Evolutionary conservation across 2,113 vertebrate genomes (phyloP).

Genomic region (Nerophis lumbriciformis): DNA sequence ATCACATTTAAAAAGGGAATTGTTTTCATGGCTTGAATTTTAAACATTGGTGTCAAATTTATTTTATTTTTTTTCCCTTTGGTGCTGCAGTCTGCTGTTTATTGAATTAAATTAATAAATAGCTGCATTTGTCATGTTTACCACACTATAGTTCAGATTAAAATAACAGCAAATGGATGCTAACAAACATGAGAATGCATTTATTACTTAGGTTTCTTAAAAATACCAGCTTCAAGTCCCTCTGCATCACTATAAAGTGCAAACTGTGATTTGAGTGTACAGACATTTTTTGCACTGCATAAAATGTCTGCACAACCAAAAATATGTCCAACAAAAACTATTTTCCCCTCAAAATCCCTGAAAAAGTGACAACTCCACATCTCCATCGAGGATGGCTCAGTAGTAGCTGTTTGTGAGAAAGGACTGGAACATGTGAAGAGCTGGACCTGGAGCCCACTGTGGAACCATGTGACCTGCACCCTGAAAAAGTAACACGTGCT

Average conservation of each 20-base stretch:
- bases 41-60: background rate
- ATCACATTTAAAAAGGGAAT: conserved; percentile 8
- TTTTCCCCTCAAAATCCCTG: conserved; percentile 25
- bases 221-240: background rate
- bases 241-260: background rate
- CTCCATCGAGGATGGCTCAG: conserved; percentile 29
- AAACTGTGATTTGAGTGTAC: background rate
- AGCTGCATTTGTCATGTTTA: conserved; percentile 3
- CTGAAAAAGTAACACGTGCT: conserved; percentile 48
- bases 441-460: conserved; percentile 74
- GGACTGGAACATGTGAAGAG: conserved; percentile 71
- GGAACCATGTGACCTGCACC: conserved; percentile 80
- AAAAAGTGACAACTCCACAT: conserved; percentile 16
- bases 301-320: background rate
- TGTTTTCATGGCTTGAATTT: conserved; percentile 4
- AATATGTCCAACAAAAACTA: background rate
- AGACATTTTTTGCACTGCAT: conserved; percentile 1
- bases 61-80: background rate
- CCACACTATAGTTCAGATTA: background rate
- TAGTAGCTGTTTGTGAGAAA: conserved; percentile 63
- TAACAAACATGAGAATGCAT: background rate
- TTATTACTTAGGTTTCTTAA: background rate
- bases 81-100: conserved; percentile 13
- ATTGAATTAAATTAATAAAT: conserved; percentile 10
- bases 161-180: too few species aligned